phyloP scores from a whole-genome alignment of 2,797 vertebrate species.

The Macropus fuliginosus region DNA sequence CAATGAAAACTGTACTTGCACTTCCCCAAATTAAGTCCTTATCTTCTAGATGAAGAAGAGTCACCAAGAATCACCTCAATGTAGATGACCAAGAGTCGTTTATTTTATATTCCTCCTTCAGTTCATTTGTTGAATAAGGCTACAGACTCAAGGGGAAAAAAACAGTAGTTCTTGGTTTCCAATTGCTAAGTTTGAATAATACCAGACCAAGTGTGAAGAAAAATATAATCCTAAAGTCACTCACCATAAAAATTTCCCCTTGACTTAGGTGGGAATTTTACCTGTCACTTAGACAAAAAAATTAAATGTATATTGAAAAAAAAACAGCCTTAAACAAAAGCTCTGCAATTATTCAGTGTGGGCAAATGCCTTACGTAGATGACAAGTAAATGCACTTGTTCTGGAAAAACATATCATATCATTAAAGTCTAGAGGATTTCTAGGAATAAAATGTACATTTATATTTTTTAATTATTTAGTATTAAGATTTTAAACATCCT shows the following conservation, averaged over 20 bases:
- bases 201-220: constrained; percentile 56
- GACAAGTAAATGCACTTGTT: constrained; percentile 75
- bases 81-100: constrained; percentile 32
- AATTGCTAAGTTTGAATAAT: constrained; percentile 61
- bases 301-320: constrained; percentile 56
- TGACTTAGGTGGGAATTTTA: constrained; percentile 58
- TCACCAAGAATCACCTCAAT: neutral
- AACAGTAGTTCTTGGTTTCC: constrained; percentile 39
- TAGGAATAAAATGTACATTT: constrained; percentile 48
- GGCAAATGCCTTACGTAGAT: constrained; percentile 83
- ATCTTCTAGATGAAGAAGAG: constrained; percentile 24
- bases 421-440: constrained; percentile 57
- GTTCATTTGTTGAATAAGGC: neutral
- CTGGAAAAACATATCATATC: constrained; percentile 61
- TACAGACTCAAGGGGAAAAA: constrained; percentile 25
- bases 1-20: constrained; percentile 43
- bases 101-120: constrained; percentile 27
- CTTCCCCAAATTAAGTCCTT: constrained; percentile 35
- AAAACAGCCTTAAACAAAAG: constrained; percentile 65
- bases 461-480: constrained; percentile 65
- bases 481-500: constrained; percentile 21
- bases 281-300: constrained; percentile 56
- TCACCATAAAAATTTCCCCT: constrained; percentile 40
- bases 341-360: constrained; percentile 68
- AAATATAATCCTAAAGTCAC: constrained; percentile 68